A percentile compares a stretch with the other conserved stretches of the same genome.
Conservation (phyloP, 2,113 vertebrate genomes). For the Corvus moneduloides region DNA sequence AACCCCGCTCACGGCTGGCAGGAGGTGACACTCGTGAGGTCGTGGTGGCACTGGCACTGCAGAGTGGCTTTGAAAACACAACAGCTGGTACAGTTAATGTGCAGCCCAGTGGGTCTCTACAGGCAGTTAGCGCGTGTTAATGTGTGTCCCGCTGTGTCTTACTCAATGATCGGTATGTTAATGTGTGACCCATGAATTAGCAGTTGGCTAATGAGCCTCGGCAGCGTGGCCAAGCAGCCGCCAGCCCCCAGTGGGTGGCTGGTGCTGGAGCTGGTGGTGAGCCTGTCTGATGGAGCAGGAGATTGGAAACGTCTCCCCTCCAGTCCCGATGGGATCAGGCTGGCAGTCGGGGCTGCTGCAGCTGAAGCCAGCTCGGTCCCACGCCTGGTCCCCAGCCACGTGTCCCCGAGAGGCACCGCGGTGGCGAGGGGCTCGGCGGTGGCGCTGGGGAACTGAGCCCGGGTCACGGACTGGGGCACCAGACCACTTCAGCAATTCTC, state of each 20-base stretch:
- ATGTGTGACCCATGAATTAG: conserved; percentile 23
- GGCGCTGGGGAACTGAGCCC: conserved; percentile 65
- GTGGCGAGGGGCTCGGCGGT: not conserved
- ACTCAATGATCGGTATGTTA: not conserved
- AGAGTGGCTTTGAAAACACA: not conserved
- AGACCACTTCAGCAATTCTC: conserved; percentile 57
- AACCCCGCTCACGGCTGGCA: not conserved
- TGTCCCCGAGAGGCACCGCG: not conserved
- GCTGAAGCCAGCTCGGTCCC: not conserved
- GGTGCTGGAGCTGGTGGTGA: not conserved
- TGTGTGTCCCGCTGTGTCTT: conserved; percentile 32
- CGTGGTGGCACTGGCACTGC: not conserved
- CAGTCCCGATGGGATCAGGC: not conserved
- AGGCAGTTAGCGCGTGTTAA: conserved; percentile 20
- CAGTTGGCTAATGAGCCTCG: not conserved
- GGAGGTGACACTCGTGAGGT: not conserved
- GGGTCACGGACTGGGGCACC: conserved; percentile 17
- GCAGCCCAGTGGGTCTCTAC: not conserved
- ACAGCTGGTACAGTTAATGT: not conserved
- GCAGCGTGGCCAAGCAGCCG: not conserved
- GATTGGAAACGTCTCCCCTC: not conserved
- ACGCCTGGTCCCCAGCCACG: not conserved
- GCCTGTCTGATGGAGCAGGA: not conserved
- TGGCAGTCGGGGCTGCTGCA: not conserved
- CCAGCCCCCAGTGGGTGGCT: not conserved